Conservation (phyloP, 2,113 vertebrate species). For the Thinocorus orbignyianus region DNA sequence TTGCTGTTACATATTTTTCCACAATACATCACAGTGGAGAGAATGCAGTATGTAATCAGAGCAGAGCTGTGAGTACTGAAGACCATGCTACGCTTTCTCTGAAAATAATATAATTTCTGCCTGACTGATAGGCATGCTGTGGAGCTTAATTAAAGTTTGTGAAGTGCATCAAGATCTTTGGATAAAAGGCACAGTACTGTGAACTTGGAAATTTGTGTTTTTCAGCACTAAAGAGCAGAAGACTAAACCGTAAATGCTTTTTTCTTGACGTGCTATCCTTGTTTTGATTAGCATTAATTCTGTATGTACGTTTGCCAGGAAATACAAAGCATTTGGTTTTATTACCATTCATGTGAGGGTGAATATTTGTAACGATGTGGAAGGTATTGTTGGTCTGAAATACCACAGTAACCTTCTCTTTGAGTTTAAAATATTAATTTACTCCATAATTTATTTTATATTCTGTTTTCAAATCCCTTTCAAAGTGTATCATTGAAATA, state of each 20-base stretch:
- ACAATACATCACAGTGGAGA: background rate
- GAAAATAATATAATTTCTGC: conserved; percentile 28
- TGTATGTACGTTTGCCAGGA: background rate
- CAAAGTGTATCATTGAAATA: background rate
- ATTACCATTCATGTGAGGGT: background rate
- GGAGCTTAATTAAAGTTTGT: conserved; percentile 51
- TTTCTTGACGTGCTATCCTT: background rate
- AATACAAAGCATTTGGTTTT: background rate
- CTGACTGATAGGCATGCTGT: conserved; percentile 2
- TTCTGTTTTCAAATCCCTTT: background rate
- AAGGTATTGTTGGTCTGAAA: background rate
- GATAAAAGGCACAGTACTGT: background rate
- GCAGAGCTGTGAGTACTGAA: background rate
- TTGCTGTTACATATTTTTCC: background rate
- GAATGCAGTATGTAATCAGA: background rate
- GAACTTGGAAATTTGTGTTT: conserved; percentile 14
- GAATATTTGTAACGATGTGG: background rate
- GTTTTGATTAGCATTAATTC: background rate
- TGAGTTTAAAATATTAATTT: background rate
- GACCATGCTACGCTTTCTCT: background rate
- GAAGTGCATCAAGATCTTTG: conserved; percentile 27
- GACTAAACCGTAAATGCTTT: background rate
- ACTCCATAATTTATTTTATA: background rate
- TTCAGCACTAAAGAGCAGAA: background rate
- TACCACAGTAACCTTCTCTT: background rate